Evolutionary conservation across 37 sponge, comb jelly and placozoan genomes (phyloP), one percentile per base, ranked within the genome.

Genomic region (Sycon ciliatum): DNA sequence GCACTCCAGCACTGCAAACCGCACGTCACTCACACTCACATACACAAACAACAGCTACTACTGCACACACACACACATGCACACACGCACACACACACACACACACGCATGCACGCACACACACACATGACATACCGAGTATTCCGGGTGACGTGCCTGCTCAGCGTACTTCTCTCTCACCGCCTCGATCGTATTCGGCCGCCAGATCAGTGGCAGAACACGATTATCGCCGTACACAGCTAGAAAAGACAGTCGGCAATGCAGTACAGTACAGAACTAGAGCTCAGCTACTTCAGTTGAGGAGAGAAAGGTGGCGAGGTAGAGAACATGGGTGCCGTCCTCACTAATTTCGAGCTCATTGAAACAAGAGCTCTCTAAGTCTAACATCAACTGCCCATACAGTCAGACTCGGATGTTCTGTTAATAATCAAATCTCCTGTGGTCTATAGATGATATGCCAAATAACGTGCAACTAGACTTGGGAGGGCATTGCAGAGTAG

Each of bases 11-110:
- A n/a, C n/a, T n/a, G n/a, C n/a, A n/a, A n/a, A n/a, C n/a, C n/a
- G n/a, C n/a, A n/a, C n/a, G n/a, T n/a, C n/a, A 69, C 76, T 42
- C 67, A 65, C 76, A 76, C 76, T 46, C 76, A 76, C 76, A 76
- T 67, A 66, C 67, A 65, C 76, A 65, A 40, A 26, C 76, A 76
- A 46, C 64, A 52, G 52, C 72, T 27, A 29, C 1, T 3, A 0
- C 38, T 26, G 40, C 76, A 74, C 39, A 74, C 46, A 36, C 37
- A 1, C 46, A 37, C 64, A 36, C 65, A 63, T 2, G 35, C 65
- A 34, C 65, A 74, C 65, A 55, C 2, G 1, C 34, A 73, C 57
- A 73, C 58, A 55, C 73, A 26, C 58, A 24, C 58, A 55, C 49
- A 42, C 49, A 42, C 49, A 42, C 49, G 13, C 49, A 42, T 13